Evolutionary conservation across 2,888 invertebrate genomes (phyloP), one percentile per base, ranked within the genome.

Genomic region (Ophion ventricosus): DNA sequence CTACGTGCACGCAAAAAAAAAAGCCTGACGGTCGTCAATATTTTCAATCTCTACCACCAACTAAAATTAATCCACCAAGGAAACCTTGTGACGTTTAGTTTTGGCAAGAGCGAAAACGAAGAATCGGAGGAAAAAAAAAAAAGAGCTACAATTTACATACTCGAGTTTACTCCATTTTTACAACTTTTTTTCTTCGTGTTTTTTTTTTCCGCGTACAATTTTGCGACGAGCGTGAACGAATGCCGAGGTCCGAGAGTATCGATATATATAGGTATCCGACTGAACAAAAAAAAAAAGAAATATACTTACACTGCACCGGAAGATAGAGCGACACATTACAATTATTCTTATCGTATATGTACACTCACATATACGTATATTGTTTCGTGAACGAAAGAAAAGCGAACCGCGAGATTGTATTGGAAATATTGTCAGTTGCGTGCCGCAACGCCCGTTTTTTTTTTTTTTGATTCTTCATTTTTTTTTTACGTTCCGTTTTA

Each of bases 291-390:
- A 87, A 83, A 88, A 87, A 83, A 87, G 88, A 82, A 84, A 90
- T 88, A 88, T 85, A 88, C 88, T 86, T 88, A 88, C 89, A 90
- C 89, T 89, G 88, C 88, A 88, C 89, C 78, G 86, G 85, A 80
- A 82, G 82, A 83, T 82, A 82, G 86, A 86, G 83, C 78, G 75
- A 80, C 83, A 83, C 85, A 83, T 78, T 80, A 86, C 78, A 10
- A 14, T 17, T n/a, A n/a, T n/a, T n/a, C n/a, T n/a, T n/a, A n/a
- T n/a, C n/a, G n/a, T n/a, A n/a, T n/a, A n/a, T n/a, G n/a, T n/a
- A n/a, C 54, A 54, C 7, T 17, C 10, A 56, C 25, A 25, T 64
- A 75, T 78, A 83, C 83, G 85, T 88, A 88, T 88, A 88, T 90
- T 89, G 88, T 91, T 91, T 91, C 87, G 86, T 90, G 88, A 88